Evolutionary conservation across 2,113 vertebrate genomes (phyloP).

Genomic region (Rattus norvegicus): DNA sequence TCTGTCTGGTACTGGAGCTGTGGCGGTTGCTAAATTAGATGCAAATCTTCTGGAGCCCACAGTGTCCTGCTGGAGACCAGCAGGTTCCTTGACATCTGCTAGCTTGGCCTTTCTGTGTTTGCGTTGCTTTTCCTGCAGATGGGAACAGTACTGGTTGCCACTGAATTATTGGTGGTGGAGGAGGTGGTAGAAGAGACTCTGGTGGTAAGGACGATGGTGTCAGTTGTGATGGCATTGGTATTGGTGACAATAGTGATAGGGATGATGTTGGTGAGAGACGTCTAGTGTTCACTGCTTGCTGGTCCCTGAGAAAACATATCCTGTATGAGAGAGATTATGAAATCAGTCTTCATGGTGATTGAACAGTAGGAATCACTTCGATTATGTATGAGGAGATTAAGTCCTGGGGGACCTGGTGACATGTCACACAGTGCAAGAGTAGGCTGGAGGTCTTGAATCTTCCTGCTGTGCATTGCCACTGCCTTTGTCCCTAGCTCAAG

Average conservation of each 20-base stretch:
- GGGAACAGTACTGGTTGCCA: not conserved
- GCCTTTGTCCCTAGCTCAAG: not conserved
- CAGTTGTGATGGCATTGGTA: not conserved
- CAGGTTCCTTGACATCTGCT: not conserved
- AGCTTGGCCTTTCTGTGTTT: not conserved
- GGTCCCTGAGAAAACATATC: not conserved
- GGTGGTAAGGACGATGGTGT: not conserved
- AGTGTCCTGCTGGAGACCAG: not conserved
- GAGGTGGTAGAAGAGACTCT: not conserved
- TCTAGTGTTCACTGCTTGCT: not conserved
- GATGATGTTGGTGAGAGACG: fast-evolving
- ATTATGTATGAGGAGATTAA: not conserved
- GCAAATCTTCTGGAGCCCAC: not conserved
- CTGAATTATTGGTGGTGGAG: not conserved
- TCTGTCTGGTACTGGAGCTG: not conserved
- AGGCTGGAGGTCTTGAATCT: not conserved
- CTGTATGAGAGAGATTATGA: fast-evolving
- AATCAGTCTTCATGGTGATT: not conserved
- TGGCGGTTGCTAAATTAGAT: not conserved
- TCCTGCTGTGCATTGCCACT: not conserved
- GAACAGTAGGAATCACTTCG: not conserved
- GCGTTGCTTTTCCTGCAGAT: fast-evolving
- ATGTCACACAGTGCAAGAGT: no score
- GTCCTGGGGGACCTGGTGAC: not conserved
- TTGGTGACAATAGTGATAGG: not conserved